Evolutionary conservation across 2,113 vertebrate species (phyloP), one percentile per base, ranked within the genome.

Genomic region (Dicentrarchus labrax): DNA sequence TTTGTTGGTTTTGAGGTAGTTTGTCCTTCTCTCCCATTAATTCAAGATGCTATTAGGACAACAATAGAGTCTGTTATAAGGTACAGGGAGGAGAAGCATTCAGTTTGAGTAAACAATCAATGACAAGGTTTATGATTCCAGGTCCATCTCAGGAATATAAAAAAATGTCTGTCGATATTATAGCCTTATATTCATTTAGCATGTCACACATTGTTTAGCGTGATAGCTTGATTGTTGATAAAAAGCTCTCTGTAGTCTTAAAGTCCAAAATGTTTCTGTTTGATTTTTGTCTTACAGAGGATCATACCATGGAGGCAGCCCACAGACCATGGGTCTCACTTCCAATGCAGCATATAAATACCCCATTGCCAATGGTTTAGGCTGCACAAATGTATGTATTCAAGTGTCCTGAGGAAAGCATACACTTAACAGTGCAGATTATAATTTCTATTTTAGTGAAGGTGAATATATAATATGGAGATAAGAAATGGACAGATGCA

Each of bases 241-340:
- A 50, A 21, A 30, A 16, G 1, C 4, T 64, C 5, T 39, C 8
- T 66, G 22, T 4, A 24, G 22, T 66, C 15, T 16, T 56, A 22
- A 80, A 75, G 17, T 57, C 4, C 1, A 21, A 22, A 69, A 62
- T 15, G 57, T 79, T 72, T 59, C 38, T 56, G 10, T 53, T 50
- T 56, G 10, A 4, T 30, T 41, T 88, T 70, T 90, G 2, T 81
- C 53, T 94, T 51, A 50, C 92, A 99, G 98, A 86, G 97, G 97
- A 21, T 96, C 94, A 0, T 99, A 99, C 90, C 98, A 99, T 0
- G 98, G 98, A 67, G 90, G 94, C 60, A 97, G 96, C 79, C 94
- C 96, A 19, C 95, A 93, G 45, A 62, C 95, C 0, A 89, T 97
- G 83, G 97, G 96, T 41, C 86, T 97, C 82, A 97, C 98, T 6